Base-by-base conservation (phyloP, 2,113 vertebrate species). In the Blennius ocellaris region DNA sequence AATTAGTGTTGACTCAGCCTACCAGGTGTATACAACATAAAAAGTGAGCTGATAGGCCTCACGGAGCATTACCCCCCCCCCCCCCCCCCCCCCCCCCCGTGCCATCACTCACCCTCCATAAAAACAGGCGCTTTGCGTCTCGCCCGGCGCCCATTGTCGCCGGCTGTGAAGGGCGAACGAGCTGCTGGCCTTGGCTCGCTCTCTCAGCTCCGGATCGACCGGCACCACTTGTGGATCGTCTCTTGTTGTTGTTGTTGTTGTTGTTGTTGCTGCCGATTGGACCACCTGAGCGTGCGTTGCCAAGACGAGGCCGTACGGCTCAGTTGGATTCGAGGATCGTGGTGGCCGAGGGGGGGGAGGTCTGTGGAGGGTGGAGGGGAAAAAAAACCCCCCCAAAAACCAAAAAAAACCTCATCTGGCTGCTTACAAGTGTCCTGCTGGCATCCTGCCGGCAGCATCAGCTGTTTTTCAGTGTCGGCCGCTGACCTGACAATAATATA, bases 401-500 rank as follows among this genome's bases (percentile, higher is more conserved):
- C n/a, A 64, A 58, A 66, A 80, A 78, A 64, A 48, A 41, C 69
- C 81, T 89, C 90, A 63, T 81, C 87, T 93, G 92, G 95, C 95
- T 93, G 94, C 96, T 97, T 96, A 96, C 96, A 97, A 96, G 97
- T 94, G 93, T 94, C 95, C 95, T 92, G 93, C 94, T 92, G 95
- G 90, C 91, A 91, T 94, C 94, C 93, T 92, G 95, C 96, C 92
- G 94, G 96, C 96, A 94, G 81, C 94, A 96, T 98, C 97, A 98
- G 97, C 97, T 99, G 97, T 97, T 98, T 96, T 94, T 95, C 95
- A 92, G 95, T 94, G 93, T 95, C 86, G 87, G 91, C 94, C 89
- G 91, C 91, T 47, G 81, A 89, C 86, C 91, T 68, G 80, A 95
- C 95, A 97, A 98, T 96, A 95, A 93, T 93, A 89, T 93, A 94